Conservation (phyloP, 2,888 invertebrate species). For the Choreutis nemorana region DNA sequence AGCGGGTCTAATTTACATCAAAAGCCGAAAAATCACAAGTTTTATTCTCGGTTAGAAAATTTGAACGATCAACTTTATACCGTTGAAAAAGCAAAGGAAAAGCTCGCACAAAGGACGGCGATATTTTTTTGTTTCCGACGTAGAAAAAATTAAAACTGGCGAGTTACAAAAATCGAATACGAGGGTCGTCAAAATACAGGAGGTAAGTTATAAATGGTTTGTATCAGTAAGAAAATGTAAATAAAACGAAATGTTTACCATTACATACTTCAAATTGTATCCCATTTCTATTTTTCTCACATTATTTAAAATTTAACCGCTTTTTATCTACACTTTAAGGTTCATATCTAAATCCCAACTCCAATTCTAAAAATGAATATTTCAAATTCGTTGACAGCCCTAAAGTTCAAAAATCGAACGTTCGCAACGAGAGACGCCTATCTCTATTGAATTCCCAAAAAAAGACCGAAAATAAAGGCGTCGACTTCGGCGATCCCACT, state of each 20-base stretch:
- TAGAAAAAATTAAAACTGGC: constrained; percentile 47
- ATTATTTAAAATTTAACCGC: too few species aligned
- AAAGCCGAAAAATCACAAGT: constrained; percentile 46
- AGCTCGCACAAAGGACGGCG: constrained; percentile 45
- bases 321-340: too few species aligned
- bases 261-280: too few species aligned
- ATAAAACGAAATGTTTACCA: too few species aligned
- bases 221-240: too few species aligned
- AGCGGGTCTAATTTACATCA: constrained; percentile 43
- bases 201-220: too few species aligned
- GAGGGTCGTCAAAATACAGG: constrained; percentile 39
- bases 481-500: constrained; percentile 26
- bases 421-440: constrained; percentile 51
- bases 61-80: constrained; percentile 52
- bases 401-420: constrained; percentile 43
- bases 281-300: too few species aligned
- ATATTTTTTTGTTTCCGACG: constrained; percentile 44
- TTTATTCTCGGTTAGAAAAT: constrained; percentile 39
- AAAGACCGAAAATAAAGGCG: constrained; percentile 52
- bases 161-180: constrained; percentile 42
- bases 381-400: constrained; percentile 30
- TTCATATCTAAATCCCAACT: constrained; percentile 11
- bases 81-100: constrained; percentile 51
- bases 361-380: too few species aligned
- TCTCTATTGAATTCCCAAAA: constrained; percentile 63